Conservation (phyloP, 2,888 invertebrate species). For the Agrilus mali region DNA sequence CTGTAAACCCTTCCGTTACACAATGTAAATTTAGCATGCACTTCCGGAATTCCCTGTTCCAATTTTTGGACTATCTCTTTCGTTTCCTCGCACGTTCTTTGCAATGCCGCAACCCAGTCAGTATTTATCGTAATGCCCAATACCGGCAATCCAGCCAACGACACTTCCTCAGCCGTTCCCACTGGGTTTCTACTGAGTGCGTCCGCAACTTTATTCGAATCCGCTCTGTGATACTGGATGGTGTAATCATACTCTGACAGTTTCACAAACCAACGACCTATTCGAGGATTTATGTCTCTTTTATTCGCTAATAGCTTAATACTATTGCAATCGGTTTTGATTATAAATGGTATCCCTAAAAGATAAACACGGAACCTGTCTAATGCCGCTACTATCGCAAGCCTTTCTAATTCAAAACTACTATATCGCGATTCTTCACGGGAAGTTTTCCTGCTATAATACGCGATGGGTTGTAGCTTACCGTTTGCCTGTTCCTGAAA, state of each 20-base stretch:
- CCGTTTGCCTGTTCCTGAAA: too few relatives aligned
- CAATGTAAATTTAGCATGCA: too few relatives aligned
- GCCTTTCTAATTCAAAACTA: conserved; percentile 5
- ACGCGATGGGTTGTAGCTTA: too few relatives aligned
- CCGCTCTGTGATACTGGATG: conserved; percentile 3
- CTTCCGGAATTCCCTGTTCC: neutral
- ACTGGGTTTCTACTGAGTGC: conserved; percentile 9
- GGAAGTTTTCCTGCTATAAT: too few relatives aligned
- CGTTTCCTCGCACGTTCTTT: too few relatives aligned
- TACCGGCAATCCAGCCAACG: conserved; percentile 7
- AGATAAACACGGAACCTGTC: conserved; percentile 8
- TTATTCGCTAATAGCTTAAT: too few relatives aligned
- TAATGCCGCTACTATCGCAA: too few relatives aligned
- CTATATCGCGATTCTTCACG: conserved; percentile 5
- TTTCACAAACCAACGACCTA: neutral
- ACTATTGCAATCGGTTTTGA: conserved; percentile 6
- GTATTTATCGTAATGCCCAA: conserved; percentile 8
- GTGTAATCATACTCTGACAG: too few relatives aligned
- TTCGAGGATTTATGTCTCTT: too few relatives aligned
- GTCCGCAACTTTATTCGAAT: conserved; percentile 9
- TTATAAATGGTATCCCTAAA: conserved; percentile 5
- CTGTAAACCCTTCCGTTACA: too few relatives aligned
- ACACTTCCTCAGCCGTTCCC: conserved; percentile 5
- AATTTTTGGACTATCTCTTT: too few relatives aligned
- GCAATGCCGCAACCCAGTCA: conserved; percentile 5